Base-by-base conservation (phyloP, 2,888 invertebrate genomes). In the Scaptomyza caliginosa region DNA sequence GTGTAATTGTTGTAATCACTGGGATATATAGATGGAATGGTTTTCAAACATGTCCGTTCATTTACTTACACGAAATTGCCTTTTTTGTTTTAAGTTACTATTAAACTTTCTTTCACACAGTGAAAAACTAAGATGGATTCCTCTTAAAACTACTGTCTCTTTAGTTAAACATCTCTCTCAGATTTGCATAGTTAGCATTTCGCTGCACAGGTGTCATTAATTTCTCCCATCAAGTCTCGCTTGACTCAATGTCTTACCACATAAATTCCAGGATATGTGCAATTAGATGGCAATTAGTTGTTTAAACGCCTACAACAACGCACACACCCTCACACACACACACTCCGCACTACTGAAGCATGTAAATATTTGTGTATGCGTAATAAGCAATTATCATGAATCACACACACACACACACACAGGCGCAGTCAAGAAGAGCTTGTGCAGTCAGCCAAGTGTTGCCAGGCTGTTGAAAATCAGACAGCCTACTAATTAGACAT, bases 301-400 rank as follows among this genome's bases (percentile, higher is more conserved):
- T 50, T 67, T 62, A 62, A 78, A 59, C 58, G 63, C 57, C 66
- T 55, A 57, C 59, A 49, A 40, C 58, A 28, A 42, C 65, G 39
- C 45, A 50, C 46, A 30, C 1, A 26, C 26, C 8, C 13, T 13
- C 58, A 28, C 40, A 50, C 65, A 50, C 45, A 50, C 46, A 30
- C 58, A 28, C 36, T n/a, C 46, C 64, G 38, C 45, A 50, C 46
- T 28, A 11, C 16, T 52, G 43, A 55, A 32, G 26, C 70, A 32
- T 67, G 68, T 58, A 63, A 57, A 71, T 68, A 71, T 74, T 68
- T 74, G 71, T 58, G 71, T 48, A 42, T 74, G 75, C 74, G 76
- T 76, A 87, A 86, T 87, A 81, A 86, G 89, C 86, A 79, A 86
- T 88, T 89, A 89, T 75, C 89, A 77, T 88, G 81, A 86, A 88